Base-by-base conservation (phyloP, 2,113 vertebrate species). In the Tichodroma muraria region DNA sequence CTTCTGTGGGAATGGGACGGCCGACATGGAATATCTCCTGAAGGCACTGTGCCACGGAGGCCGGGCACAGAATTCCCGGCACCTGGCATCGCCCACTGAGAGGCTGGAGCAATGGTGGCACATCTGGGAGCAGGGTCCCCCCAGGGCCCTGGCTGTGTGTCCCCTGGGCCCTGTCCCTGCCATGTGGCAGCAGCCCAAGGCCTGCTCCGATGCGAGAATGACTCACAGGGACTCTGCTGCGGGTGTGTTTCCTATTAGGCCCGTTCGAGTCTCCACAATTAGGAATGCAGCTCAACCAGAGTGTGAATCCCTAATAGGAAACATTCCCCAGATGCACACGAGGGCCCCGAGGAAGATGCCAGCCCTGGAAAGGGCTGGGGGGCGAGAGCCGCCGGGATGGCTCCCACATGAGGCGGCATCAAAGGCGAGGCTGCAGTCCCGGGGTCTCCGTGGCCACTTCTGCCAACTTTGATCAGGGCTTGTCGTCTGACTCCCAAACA, bases 291-390 rank as follows among this genome's bases (percentile, higher is more conserved):
- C 94, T 96, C 94, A 96, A 94, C 95, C 96, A 95, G 95, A 97
- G 97, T 97, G 97, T 96, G 97, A 97, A 97, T 97, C 94, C 94
- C 91, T 97, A 95, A 97, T 95, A 87, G 91, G 95, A 97, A 97
- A 96, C 95, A 97, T 92, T 90, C 96, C 91, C 84, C 78, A 57
- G 66, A 84, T 94, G 95, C 15, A 11, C 57, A 50, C 3, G 85
- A 93, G 93, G 89, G 95, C 85, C 94, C 89, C 33, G 80, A 85
- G 80, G 85, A 95, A 94, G 97, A 94, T 93, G 95, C 95, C 93
- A 92, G 89, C 83, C 81, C 94, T 93, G 31, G 35, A 80, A 68
- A 38, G 88, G 95, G 50, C 64, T 42, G 89, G 89, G 87, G 88
- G 70, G 85, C 71, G 8, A 86, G 93, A 59, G 87, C 90, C 24